These are phyloP conservation scores for Clepsis dumicolana DNA, from an alignment of 2,888 invertebrate genomes.

Conservation along the genomic window DNA sequence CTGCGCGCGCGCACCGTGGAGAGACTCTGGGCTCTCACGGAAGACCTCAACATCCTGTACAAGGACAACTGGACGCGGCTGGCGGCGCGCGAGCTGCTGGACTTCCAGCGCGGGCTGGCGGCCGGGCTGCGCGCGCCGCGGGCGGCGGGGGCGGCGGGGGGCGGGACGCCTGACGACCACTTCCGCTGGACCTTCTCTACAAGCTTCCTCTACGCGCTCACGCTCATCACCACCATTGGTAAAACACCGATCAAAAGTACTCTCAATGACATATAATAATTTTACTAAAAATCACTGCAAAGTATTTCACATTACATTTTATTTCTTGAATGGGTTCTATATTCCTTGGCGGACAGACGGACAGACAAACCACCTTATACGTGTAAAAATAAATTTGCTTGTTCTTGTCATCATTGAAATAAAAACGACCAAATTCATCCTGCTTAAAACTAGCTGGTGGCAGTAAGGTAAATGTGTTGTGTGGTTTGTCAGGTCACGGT, in stretches of 20 bases:
- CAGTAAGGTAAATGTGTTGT: background rate
- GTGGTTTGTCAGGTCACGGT: constrained; percentile 89
- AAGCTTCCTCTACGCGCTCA: constrained; percentile 96
- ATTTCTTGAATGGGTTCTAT: no score
- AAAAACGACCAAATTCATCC: no score
- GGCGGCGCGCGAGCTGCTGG: constrained; percentile 94
- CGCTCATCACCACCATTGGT: constrained; percentile 98
- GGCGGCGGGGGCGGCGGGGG: constrained; percentile 76
- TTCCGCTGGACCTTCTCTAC: constrained; percentile 96
- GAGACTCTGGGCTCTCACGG: constrained; percentile 94
- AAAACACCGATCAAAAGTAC: constrained; percentile 71
- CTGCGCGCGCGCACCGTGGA: constrained; percentile 91
- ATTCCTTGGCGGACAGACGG: no score
- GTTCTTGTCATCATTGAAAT: no score
- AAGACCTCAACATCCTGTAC: constrained; percentile 95
- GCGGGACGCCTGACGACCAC: constrained; percentile 67
- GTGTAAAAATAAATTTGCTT: no score
- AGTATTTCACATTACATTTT: no score
- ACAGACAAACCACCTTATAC: no score
- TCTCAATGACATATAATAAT: no score
- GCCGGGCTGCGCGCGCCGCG: constrained; percentile 73
- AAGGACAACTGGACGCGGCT: constrained; percentile 96
- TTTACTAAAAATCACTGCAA: no score
- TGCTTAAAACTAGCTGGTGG: no score
- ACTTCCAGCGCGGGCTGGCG: constrained; percentile 90